A percentile compares a stretch with the other conserved stretches of the same genome.
Conservation (phyloP, 2,888 invertebrate genomes). For the Phania funesta region DNA sequence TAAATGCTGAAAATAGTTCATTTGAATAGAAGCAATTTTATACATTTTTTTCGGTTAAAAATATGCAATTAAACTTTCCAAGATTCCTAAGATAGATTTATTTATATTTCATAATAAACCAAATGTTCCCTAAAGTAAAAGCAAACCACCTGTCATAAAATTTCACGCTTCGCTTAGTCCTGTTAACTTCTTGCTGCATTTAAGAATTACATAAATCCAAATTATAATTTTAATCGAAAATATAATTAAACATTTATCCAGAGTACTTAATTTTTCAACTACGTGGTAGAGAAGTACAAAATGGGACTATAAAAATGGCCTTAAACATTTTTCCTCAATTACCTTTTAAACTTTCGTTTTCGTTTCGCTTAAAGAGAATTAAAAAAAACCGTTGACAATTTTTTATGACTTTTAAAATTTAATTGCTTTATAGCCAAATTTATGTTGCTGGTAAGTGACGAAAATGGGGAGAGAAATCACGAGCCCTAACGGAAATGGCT, state of each 20-base stretch:
- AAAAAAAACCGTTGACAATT: slow-evolving; percentile 54
- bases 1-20: no score
- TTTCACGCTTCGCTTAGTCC: neutral
- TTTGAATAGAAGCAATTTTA: no score
- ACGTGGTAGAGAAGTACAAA: neutral
- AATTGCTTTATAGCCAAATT: slow-evolving; percentile 60
- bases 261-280: slow-evolving; percentile 22
- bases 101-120: slow-evolving; percentile 17
- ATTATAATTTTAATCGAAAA: neutral
- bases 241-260: neutral
- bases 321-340: slow-evolving; percentile 57
- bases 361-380: slow-evolving; percentile 30
- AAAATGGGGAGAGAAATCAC: neutral
- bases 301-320: slow-evolving; percentile 32
- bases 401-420: slow-evolving; percentile 60
- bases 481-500: neutral
- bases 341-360: slow-evolving; percentile 49
- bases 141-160: neutral
- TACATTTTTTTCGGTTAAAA: no score
- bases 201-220: neutral
- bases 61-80: no score
- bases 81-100: neutral
- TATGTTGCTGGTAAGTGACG: slow-evolving; percentile 38
- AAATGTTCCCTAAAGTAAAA: neutral
- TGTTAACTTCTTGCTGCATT: neutral